Percentiles rank a stretch among this genome's conserved stretches.
phyloP scores from a whole-genome alignment of 2,888 invertebrate species.

The Platerodrilus igneus region DNA sequence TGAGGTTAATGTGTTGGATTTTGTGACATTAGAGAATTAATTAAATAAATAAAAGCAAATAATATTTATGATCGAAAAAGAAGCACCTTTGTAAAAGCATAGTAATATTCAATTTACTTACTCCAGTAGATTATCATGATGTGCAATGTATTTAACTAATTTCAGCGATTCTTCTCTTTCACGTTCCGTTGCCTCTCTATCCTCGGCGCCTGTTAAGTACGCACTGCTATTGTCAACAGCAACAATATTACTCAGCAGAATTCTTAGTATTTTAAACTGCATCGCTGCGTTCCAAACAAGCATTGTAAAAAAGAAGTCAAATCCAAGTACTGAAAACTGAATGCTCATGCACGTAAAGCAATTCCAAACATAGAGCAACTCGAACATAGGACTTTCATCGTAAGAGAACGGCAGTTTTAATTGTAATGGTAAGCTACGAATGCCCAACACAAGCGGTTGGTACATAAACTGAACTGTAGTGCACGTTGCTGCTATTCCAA shows the following conservation, averaged over 20 bases:
- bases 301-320: slow-evolving; percentile 11
- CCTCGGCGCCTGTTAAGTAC: too few species aligned
- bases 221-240: not conserved
- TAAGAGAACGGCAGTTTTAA: slow-evolving; percentile 3
- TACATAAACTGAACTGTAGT: slow-evolving; percentile 10
- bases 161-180: not conserved
- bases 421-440: slow-evolving; percentile 3
- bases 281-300: slow-evolving; percentile 9
- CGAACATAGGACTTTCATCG: slow-evolving; percentile 1
- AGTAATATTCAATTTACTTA: not conserved
- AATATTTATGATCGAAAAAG: too few species aligned
- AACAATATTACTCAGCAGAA: not conserved
- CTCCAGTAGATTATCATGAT: slow-evolving; percentile 5
- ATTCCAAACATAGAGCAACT: slow-evolving; percentile 9
- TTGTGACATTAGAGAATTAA: too few species aligned
- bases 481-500: slow-evolving; percentile 8
- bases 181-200: too few species aligned
- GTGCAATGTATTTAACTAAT: slow-evolving; percentile 3
- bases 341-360: slow-evolving; percentile 6
- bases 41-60: too few species aligned
- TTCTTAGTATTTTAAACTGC: slow-evolving; percentile 10
- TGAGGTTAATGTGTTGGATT: too few species aligned
- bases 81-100: too few species aligned
- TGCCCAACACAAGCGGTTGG: slow-evolving; percentile 6
- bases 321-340: slow-evolving; percentile 6